Conservation (phyloP, 1,140 invertebrate species). For the Drosophila novamexicana region DNA sequence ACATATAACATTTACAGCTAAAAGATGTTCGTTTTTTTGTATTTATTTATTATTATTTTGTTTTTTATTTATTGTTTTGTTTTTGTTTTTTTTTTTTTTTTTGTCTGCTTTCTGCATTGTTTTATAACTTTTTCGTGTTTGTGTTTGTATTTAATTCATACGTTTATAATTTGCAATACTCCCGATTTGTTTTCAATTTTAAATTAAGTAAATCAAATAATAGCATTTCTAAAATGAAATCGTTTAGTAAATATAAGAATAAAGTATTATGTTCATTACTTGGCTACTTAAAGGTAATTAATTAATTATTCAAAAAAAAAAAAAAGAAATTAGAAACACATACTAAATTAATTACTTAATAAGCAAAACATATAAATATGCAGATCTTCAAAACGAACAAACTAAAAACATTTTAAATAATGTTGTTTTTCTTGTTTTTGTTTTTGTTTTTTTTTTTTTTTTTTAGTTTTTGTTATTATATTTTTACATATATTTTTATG, state of each 20-base stretch:
- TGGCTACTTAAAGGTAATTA: conserved; percentile 57
- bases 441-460: conserved; percentile 26
- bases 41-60: conserved; percentile 33
- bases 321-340: conserved; percentile 20
- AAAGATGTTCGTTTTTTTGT: conserved; percentile 58
- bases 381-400: conserved; percentile 38
- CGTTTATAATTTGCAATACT: conserved; percentile 75
- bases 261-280: conserved; percentile 67
- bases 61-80: conserved; percentile 26
- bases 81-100: conserved; percentile 44
- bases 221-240: conserved; percentile 72
- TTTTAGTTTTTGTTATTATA: conserved; percentile 31
- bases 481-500: conserved; percentile 50
- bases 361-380: conserved; percentile 38
- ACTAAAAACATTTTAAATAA: conserved; percentile 36
- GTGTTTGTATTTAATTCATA: conserved; percentile 32
- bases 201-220: conserved; percentile 58
- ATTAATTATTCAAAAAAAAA: conserved; percentile 36
- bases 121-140: conserved; percentile 45
- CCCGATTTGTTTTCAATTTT: conserved; percentile 71
- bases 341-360: conserved; percentile 35
- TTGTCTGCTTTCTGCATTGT: conserved; percentile 60
- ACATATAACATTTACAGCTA: conserved; percentile 76
- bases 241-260: conserved; percentile 53
- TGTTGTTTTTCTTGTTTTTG: conserved; percentile 6